Base-by-base conservation (phyloP, 2,797 vertebrate genomes). In the Myoxocephalus aenaeus region DNA sequence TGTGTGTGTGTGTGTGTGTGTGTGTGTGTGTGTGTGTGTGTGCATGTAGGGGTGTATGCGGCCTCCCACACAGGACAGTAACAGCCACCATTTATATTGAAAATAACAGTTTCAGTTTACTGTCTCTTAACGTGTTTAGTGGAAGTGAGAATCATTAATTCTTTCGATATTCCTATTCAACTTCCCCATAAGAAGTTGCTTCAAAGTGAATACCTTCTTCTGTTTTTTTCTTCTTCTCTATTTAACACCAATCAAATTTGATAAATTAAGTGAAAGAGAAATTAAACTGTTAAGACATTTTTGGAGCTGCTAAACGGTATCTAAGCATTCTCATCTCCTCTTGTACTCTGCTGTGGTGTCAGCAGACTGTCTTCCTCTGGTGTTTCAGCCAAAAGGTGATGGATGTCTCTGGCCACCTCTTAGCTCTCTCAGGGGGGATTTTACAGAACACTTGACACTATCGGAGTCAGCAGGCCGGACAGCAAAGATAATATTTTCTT, bases 341-440 rank as follows among this genome's bases (percentile, higher is more conserved):
- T 46, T 62, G 58, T 40, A 18, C 61, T 79, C 64, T 48, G 17
- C 69, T 87, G 80, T 90, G 70, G 82, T 84, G 87, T 91, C 89
- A 90, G 90, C 90, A 88, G 50, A 84, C 81, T 83, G 84, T 89
- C 87, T 90, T 89, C 84, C 86, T 87, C 79, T 74, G 69, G 73
- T 42, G 66, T 85, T 84, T 90, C 70, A 85, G 75, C 71, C 74
- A 79, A 79, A 76, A 80, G 77, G 81, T 91, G 89, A 92, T 90
- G 84, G 84, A 90, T 90, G 82, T 87, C 81, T 88, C 74, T 68
- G 73, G 73, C 84, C 85, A 83, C 76, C 82, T 65, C 74, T 88
- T 72, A 80, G 78, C 81, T 75, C 59, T 79, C 86, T 69, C 78
- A 27, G 70, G 71, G 65, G 77, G 64, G 7, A 83, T 87, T 86